These are phyloP conservation scores for Hemistola chrysoprasaria DNA, from an alignment of 2,888 invertebrate genomes.

Conservation along the genomic window DNA sequence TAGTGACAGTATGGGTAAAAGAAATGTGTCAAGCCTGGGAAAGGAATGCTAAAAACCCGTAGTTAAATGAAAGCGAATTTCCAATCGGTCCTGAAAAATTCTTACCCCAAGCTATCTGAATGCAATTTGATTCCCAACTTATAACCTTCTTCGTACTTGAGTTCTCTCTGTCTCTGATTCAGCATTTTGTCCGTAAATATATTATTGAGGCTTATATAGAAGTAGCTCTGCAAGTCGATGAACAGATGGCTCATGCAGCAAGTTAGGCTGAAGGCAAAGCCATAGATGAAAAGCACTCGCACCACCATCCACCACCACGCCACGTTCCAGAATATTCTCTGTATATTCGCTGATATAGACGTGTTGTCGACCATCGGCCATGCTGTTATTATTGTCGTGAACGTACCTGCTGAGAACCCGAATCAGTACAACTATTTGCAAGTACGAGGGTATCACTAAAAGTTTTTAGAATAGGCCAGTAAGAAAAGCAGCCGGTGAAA, in stretches of 20 bases:
- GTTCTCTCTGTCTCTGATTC: conserved; percentile 31
- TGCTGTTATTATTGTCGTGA: conserved; percentile 12
- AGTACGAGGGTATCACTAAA: too few relatives aligned
- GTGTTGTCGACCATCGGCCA: conserved; percentile 17
- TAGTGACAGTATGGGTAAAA: too few relatives aligned
- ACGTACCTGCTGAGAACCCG: conserved; percentile 15
- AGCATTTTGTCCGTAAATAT: conserved; percentile 29
- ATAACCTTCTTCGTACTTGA: conserved; percentile 34
- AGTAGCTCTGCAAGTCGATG: conserved; percentile 40
- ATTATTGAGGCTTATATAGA: conserved; percentile 30
- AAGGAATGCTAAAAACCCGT: too few relatives aligned
- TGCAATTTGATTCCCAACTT: conserved; percentile 42
- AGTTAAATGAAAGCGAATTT: too few relatives aligned
- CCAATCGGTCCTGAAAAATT: conserved; percentile 1
- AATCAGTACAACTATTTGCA: too few relatives aligned
- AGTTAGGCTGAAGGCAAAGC: conserved; percentile 8
- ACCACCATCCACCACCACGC: conserved; percentile 14
- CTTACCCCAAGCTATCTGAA: conserved; percentile 39
- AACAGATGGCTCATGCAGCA: conserved; percentile 39
- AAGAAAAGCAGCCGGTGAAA: too few relatives aligned
- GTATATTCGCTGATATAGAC: conserved; percentile 4
- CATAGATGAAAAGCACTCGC: conserved; percentile 9
- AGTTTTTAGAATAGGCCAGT: too few relatives aligned
- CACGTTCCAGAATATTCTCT: conserved; percentile 4
- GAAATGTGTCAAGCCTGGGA: too few relatives aligned